Evolutionary conservation across 1,140 invertebrate species (phyloP), one percentile per base, ranked within the genome.

Genomic region (Drosophila sucinea): DNA sequence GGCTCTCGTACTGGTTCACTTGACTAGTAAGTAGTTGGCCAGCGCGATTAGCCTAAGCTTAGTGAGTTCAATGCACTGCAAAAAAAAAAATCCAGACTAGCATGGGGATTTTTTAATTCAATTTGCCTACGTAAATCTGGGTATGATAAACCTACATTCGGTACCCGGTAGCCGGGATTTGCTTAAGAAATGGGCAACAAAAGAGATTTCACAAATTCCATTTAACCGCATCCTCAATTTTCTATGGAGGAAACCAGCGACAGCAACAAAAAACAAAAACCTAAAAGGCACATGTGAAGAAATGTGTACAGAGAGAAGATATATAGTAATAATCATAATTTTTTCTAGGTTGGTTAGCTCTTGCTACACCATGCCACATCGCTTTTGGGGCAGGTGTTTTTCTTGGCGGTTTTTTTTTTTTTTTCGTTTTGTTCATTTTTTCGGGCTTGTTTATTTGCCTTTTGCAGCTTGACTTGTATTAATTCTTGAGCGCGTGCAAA

Each of bases 141-240:
- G 71, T 83, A 86, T 86, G 87, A 86, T 87, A 70, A 74, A 71
- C 70, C 56, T 61, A 68, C 56, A 61, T 66, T 56, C 54, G 56
- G 25, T 27, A 29, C 2, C 7, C 33, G 33, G 44, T 17, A 17
- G 17, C 3, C 54, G 54, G 62, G 41, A 32, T 73, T 35, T 64
- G 44, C n/a, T 30, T 64, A 47, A 47, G 44, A 47, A 47, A 47
- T 47, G 44, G 44, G 6, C 44, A 47, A 51, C 69, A 85, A 86
- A 85, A 85, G 79, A 86, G 81, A 81, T 85, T 85, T 85, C 44
- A 69, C 64, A 57, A 68, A 73, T 71, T 73, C 64, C 71, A 76
- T 76, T 61, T 77, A 79, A 87, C 82, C 82, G 87, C 82, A 86
- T 86, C 83, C 82, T 86, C 83, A 87, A 86, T 86, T 86, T 87